phyloP scores from a whole-genome alignment of 2,888 invertebrate species.

The Drosophila flavopinicola region DNA sequence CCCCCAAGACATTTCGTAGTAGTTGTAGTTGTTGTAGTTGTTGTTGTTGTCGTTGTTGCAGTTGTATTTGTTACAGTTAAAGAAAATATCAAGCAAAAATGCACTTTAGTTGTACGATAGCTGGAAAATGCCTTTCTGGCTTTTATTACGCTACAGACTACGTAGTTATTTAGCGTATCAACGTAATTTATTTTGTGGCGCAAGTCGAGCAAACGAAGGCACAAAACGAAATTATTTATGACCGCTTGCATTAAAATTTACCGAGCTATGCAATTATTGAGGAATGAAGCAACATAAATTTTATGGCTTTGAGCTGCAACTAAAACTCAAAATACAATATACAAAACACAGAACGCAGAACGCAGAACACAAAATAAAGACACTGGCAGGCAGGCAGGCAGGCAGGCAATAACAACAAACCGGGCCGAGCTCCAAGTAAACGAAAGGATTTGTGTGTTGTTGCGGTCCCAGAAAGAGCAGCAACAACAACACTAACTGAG shows the following conservation, averaged over 20 bases:
- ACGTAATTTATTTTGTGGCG: constrained; percentile 69
- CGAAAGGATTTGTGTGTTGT: constrained; percentile 69
- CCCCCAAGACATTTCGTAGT: constrained; percentile 41
- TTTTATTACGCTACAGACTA: constrained; percentile 54
- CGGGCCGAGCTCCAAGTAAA: constrained; percentile 41
- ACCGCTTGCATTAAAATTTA: constrained; percentile 80
- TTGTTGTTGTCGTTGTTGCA: constrained; percentile 24
- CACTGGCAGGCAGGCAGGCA: constrained; percentile 1
- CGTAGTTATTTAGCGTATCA: constrained; percentile 68
- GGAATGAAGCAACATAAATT: constrained; percentile 79
- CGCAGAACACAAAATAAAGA: constrained; percentile 15
- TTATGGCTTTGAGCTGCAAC: constrained; percentile 56
- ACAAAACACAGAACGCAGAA: constrained; percentile 18
- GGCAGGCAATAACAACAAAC: constrained; percentile 30
- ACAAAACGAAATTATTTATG: constrained; percentile 76
- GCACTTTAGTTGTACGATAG: constrained; percentile 72
- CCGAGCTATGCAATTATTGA: constrained; percentile 80
- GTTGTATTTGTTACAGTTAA: constrained; percentile 57
- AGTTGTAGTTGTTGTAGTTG: constrained; percentile 18
- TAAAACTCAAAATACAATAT: background rate
- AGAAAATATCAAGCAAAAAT: constrained; percentile 74
- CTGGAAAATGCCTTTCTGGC: constrained; percentile 62
- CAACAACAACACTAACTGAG: constrained; percentile 38
- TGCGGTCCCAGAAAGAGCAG: constrained; percentile 31
- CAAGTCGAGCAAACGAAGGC: constrained; percentile 56